A percentile compares a stretch with the other conserved stretches of the same genome.
phyloP scores from a whole-genome alignment of 2,797 vertebrate species.

The Corythornis leucogaster region DNA sequence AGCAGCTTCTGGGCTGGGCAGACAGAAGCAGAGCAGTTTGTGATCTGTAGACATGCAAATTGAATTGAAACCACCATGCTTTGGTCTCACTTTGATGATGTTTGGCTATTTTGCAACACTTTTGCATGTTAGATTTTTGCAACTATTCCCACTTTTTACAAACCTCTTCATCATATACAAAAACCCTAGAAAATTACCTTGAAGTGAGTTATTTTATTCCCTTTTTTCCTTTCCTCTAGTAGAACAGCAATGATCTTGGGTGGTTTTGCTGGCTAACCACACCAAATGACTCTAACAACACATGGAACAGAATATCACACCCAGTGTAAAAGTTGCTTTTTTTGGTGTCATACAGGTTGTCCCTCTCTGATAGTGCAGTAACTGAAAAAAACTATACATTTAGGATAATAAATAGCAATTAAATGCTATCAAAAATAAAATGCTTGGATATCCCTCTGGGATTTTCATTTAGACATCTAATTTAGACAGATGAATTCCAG shows the following conservation, averaged over 20 bases:
- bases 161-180: background rate
- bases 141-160: background rate
- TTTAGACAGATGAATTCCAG: background rate
- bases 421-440: background rate
- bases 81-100: background rate
- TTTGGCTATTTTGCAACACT: background rate
- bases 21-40: background rate
- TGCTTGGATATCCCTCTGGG: background rate
- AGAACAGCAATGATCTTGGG: background rate
- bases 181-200: background rate
- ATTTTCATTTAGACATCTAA: background rate
- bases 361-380: background rate
- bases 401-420: background rate
- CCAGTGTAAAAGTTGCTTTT: background rate
- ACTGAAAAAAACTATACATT: fast-evolving
- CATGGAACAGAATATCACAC: fast-evolving
- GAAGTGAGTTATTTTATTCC: background rate
- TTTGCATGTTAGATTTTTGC: background rate
- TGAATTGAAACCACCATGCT: background rate
- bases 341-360: background rate
- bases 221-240: background rate
- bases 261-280: constrained; percentile 6
- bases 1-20: background rate
- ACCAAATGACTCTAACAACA: background rate
- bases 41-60: background rate